Conservation (phyloP, 2,888 invertebrate species). For the Diogma glabrata region DNA sequence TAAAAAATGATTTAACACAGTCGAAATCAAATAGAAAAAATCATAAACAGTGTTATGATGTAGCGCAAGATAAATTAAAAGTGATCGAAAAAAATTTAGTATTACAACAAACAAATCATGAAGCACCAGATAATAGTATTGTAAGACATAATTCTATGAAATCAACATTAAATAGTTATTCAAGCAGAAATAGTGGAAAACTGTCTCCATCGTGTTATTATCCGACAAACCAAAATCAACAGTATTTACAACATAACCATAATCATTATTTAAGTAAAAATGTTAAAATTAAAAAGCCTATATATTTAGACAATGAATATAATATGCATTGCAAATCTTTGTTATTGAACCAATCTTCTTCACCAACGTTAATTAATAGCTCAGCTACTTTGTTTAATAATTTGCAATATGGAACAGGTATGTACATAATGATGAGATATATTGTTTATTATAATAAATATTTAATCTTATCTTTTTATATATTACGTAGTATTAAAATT, state of each 20-base stretch:
- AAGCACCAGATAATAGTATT: not conserved
- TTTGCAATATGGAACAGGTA: too few species aligned
- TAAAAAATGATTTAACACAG: conserved; percentile 17
- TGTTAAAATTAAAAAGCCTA: conserved; percentile 6
- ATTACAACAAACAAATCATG: conserved; percentile 16
- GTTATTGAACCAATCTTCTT: too few species aligned
- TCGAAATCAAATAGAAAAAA: conserved; percentile 18
- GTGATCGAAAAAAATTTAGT: conserved; percentile 22
- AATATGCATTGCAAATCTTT: not conserved
- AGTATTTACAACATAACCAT: not conserved
- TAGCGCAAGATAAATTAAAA: conserved; percentile 20
- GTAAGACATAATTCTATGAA: conserved; percentile 15
- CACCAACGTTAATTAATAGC: too few species aligned
- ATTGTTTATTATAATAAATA: too few species aligned
- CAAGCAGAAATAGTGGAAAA: not conserved
- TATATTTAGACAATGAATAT: conserved; percentile 8
- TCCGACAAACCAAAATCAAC: not conserved
- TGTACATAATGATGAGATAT: too few species aligned
- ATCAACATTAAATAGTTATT: conserved; percentile 1
- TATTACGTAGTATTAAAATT: too few species aligned
- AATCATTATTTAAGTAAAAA: not conserved
- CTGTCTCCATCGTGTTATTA: not conserved
- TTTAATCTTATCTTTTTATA: too few species aligned
- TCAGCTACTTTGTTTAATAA: too few species aligned
- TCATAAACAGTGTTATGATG: conserved; percentile 22